phyloP scores from a whole-genome alignment of 2,113 vertebrate species.

The Pipra filicauda region DNA sequence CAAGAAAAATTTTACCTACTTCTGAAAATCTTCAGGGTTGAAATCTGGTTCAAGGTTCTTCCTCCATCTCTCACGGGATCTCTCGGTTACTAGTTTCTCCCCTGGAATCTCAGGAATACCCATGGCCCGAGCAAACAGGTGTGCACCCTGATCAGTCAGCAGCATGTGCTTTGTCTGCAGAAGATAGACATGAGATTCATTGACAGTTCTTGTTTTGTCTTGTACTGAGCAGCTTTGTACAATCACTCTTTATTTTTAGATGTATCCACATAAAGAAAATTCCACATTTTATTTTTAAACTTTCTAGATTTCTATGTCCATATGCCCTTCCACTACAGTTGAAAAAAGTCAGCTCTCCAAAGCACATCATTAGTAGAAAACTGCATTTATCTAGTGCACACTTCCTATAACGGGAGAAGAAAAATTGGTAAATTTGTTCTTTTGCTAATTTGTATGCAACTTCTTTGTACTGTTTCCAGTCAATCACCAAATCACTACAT shows the following conservation, averaged over 20 bases:
- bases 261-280: neutral
- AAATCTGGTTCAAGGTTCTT: slow-evolving; percentile 73
- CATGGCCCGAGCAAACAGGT: slow-evolving; percentile 83
- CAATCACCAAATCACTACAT: neutral
- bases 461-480: neutral
- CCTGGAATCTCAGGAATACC: slow-evolving; percentile 79
- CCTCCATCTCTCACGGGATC: slow-evolving; percentile 80
- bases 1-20: slow-evolving; percentile 69
- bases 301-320: neutral
- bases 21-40: slow-evolving; percentile 76
- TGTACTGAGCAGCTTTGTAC: neutral
- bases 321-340: neutral
- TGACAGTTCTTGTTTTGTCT: neutral
- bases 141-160: slow-evolving; percentile 86
- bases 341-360: neutral
- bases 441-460: neutral
- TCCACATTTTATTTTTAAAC: neutral
- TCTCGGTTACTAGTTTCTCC: slow-evolving; percentile 86
- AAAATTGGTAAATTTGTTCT: neutral
- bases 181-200: neutral
- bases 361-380: neutral
- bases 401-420: neutral
- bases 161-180: slow-evolving; percentile 84
- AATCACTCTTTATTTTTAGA: neutral
- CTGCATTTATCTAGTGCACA: neutral